Evolutionary conservation across 2,113 vertebrate species (phyloP), one percentile per base, ranked within the genome.

Genomic region (Trinectes maculatus): DNA sequence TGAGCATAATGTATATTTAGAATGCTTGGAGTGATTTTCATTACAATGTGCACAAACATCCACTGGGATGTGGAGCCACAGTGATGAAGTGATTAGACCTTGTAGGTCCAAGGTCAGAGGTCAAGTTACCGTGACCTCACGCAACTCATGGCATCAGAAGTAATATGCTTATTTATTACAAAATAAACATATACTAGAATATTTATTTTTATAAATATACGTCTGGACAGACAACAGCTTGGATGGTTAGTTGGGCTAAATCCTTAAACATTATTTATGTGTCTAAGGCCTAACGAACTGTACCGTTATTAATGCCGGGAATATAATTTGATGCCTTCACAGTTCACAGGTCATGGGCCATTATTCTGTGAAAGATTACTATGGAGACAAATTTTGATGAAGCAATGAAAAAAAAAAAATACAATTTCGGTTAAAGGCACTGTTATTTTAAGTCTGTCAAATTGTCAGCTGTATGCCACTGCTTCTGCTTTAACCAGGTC

Each of bases 281-380:
- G 11, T 39, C 34, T 19, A 13, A 29, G n/a, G 37, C n/a, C 37
- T 28, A 19, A 28, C 3, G 21, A 19, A 40, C 5, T 55, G n/a
- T 21, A 43, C 44, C 21, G 7, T 42, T 43, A 15, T 58, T 29
- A 42, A 42, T 28, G 6, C 5, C 24, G 13, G 28, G 22, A 19
- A 56, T 56, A 39, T 56, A 56, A 43, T 1, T 15, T 29, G 9
- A 16, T 11, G 1, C 29, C 29, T 29, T 42, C 28, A 58, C 59
- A 55, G 53, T 16, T n/a, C n/a, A n/a, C n/a, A n/a, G n/a, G n/a
- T 44, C 21, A 47, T 51, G 29, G 63, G 29, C 29, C 7, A 61
- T 75, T 68, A 74, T 66, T 34, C 33, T 47, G 18, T 48, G 28
- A 52, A 21, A 55, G 12, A 49, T 9, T 44, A 49, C 37, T 31